phyloP scores from a whole-genome alignment of 2,888 invertebrate species.

The Stenurella melanura region DNA sequence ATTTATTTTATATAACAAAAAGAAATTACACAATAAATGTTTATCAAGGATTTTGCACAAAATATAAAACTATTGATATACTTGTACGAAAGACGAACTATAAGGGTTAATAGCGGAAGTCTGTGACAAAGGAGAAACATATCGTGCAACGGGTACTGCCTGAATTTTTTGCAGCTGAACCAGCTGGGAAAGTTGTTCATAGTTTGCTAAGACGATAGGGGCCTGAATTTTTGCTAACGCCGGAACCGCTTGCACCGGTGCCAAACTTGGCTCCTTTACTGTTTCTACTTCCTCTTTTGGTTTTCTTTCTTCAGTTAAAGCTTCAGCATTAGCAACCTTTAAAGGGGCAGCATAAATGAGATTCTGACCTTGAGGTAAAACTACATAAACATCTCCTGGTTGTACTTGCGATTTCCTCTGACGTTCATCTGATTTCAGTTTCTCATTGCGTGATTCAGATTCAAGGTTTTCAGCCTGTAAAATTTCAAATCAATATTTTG shows the following conservation, averaged over 20 bases:
- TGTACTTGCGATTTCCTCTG: constrained; percentile 39
- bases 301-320: constrained; percentile 13
- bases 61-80: constrained; percentile 58
- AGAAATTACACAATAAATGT: constrained; percentile 2
- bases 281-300: constrained; percentile 38
- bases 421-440: constrained; percentile 50
- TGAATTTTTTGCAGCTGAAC: constrained; percentile 46
- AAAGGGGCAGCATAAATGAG: constrained; percentile 61
- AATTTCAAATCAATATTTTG: background rate
- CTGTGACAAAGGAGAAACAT: constrained; percentile 52
- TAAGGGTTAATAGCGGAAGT: constrained; percentile 63
- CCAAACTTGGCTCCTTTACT: constrained; percentile 49
- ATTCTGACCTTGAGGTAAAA: constrained; percentile 66
- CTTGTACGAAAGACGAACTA: constrained; percentile 63
- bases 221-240: constrained; percentile 57
- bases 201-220: constrained; percentile 38
- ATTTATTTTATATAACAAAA: background rate
- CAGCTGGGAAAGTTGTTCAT: constrained; percentile 37
- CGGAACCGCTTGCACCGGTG: constrained; percentile 59
- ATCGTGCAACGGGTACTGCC: constrained; percentile 43
- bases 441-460: constrained; percentile 48
- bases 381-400: constrained; percentile 56
- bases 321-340: constrained; percentile 10
- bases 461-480: constrained; percentile 64
- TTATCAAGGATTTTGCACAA: background rate